phyloP scores from a whole-genome alignment of 1,140 invertebrate species.

The Lineus longissimus region DNA sequence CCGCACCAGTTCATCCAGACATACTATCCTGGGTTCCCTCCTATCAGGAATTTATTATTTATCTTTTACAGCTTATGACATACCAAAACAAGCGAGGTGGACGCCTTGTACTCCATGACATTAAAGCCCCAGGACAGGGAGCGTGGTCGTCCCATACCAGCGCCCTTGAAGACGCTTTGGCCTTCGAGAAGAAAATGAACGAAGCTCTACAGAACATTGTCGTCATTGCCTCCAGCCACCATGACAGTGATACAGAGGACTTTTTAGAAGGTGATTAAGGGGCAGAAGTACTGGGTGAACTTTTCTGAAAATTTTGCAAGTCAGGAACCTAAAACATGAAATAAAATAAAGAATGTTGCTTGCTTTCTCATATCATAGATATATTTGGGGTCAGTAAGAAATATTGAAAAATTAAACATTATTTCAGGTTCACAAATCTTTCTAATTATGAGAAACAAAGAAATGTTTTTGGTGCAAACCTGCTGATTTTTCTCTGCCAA shows the following conservation, averaged over 20 bases:
- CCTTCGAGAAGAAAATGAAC: constrained; percentile 74
- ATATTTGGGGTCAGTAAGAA: neutral
- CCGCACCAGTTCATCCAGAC: too few relatives aligned
- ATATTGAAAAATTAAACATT: neutral
- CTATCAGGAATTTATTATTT: too few relatives aligned
- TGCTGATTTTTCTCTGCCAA: too few relatives aligned
- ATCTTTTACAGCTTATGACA: constrained; percentile 61
- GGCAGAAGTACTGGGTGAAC: neutral
- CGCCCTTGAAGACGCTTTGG: constrained; percentile 67
- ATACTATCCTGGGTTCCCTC: too few relatives aligned
- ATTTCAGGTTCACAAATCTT: neutral
- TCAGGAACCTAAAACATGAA: too few relatives aligned
- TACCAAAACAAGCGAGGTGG: constrained; percentile 82
- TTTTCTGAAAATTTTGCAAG: neutral
- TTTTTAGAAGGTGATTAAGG: constrained; percentile 59
- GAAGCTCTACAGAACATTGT: constrained; percentile 68
- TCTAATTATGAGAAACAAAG: too few relatives aligned
- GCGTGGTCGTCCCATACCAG: constrained; percentile 64
- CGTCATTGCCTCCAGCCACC: constrained; percentile 61
- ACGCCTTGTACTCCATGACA: constrained; percentile 58
- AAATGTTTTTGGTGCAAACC: too few relatives aligned
- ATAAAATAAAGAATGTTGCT: too few relatives aligned
- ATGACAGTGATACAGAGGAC: constrained; percentile 56
- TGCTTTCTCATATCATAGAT: neutral
- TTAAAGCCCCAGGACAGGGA: constrained; percentile 58